These are phyloP conservation scores for Mus pahari DNA, from an alignment of 2,113 vertebrate species.

Conservation along the genomic window DNA sequence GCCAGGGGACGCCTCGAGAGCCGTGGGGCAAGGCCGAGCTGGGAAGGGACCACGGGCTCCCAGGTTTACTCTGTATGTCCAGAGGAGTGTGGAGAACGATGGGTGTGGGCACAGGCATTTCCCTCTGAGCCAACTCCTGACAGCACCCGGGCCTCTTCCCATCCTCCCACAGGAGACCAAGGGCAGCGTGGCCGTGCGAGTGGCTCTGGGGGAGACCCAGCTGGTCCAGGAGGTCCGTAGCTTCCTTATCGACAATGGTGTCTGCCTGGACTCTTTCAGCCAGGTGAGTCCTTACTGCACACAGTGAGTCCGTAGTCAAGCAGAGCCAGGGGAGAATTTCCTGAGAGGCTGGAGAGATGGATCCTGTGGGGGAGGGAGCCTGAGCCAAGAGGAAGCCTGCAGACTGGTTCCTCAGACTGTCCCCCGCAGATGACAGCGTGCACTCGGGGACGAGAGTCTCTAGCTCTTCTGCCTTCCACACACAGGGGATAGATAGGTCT, in stretches of 20 bases:
- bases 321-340: rapidly evolving
- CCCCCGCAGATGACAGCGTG: rapidly evolving
- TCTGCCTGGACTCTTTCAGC: slow-evolving; percentile 96
- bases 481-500: rapidly evolving
- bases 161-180: slow-evolving; percentile 89
- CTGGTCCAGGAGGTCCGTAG: slow-evolving; percentile 95
- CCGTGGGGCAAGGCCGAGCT: too few relatives aligned
- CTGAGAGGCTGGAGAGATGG: rapidly evolving
- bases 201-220: slow-evolving; percentile 97
- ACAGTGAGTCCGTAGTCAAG: not conserved
- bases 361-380: not conserved
- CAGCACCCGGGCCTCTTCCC: not conserved
- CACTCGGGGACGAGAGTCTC: rapidly evolving
- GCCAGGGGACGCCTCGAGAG: too few relatives aligned
- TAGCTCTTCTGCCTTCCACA: rapidly evolving
- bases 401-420: rapidly evolving
- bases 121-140: rapidly evolving
- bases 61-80: rapidly evolving
- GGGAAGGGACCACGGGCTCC: not conserved
- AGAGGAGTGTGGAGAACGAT: rapidly evolving
- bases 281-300: slow-evolving; percentile 88
- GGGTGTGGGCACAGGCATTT: rapidly evolving
- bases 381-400: too few relatives aligned
- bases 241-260: slow-evolving; percentile 93
- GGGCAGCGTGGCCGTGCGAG: slow-evolving; percentile 95